Base-by-base conservation (phyloP, 2,797 vertebrate species). In the Agapornis canus region DNA sequence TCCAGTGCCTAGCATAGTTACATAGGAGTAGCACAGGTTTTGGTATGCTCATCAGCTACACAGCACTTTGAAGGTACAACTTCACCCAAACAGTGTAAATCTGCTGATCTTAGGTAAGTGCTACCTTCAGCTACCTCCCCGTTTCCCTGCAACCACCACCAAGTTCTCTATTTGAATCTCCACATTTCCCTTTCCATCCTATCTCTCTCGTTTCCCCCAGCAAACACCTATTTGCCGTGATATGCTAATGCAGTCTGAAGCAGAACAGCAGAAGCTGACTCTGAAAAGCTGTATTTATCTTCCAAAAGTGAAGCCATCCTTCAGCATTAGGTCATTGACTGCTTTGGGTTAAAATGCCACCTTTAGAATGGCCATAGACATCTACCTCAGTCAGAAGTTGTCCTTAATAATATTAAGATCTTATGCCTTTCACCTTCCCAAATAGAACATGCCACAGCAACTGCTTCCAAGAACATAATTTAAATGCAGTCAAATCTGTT, bases 281-380 rank as follows among this genome's bases (percentile, higher is more conserved):
- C 35, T 47, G 25, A 68, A 63, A 88, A 85, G 32, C 35, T 43
- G n/a, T 5, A 23, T 4, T 26, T 43, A 59, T 40, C 40, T 77
- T 70, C 68, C 32, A 75, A 65, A 60, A 85, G 32, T 5, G 39
- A 47, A 54, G 52, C 10, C 40, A 89, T 10, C 21, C 35, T 47
- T 37, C 54, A 56, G 14, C 3, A 0, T 22, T 8, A 35, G 13
- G 11, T 59, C 59, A 68, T 0, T 23, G 0, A 54, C 1, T 25
- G 10, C 11, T 64, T 23, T 64, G 22, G 20, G 40, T 73, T 73
- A 71, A 73, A 92, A 72, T 6, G 6, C 1, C 5, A 22, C 11
- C 32, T 89, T 70, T 22, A 82, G 31, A 70, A 85, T 3, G 6
- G 47, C 35, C 21, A 2, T 3, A 82, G 29, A 72, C 5, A 3